phyloP scores from a whole-genome alignment of 2,888 invertebrate species.

The Aphelenchoides bicaudatus region DNA sequence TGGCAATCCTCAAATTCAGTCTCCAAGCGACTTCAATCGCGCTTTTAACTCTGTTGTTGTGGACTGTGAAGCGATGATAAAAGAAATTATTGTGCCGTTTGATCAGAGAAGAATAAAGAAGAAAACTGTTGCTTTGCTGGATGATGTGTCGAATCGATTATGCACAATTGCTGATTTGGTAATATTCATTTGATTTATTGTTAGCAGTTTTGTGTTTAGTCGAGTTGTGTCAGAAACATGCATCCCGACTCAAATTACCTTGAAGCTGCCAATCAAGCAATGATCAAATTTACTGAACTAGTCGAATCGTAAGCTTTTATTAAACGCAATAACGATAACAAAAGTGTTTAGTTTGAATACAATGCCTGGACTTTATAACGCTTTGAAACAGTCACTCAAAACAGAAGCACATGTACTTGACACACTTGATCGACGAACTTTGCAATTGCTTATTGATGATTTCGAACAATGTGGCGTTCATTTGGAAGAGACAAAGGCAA shows the following conservation, averaged over 20 bases:
- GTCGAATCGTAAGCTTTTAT: slow-evolving; percentile 71
- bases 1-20: slow-evolving; percentile 40
- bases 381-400: slow-evolving; percentile 70
- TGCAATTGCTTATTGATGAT: slow-evolving; percentile 84
- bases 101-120: slow-evolving; percentile 5
- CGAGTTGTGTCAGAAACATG: slow-evolving; percentile 88
- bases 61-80: slow-evolving; percentile 18
- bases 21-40: slow-evolving; percentile 38
- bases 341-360: slow-evolving; percentile 72
- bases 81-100: slow-evolving; percentile 24
- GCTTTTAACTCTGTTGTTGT: slow-evolving; percentile 37
- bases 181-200: slow-evolving; percentile 24
- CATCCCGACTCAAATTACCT: slow-evolving; percentile 76
- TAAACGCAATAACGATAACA: too few relatives aligned
- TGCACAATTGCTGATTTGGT: slow-evolving; percentile 90
- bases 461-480: slow-evolving; percentile 98
- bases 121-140: slow-evolving; percentile 76
- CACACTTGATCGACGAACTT: slow-evolving; percentile 79
- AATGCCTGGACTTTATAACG: slow-evolving; percentile 76
- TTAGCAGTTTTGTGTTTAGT: slow-evolving; percentile 61
- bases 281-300: slow-evolving; percentile 79
- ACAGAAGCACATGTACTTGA: slow-evolving; percentile 68
- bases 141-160: slow-evolving; percentile 86
- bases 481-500: slow-evolving; percentile 72
- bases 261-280: slow-evolving; percentile 82